Percentiles rank a stretch among this genome's conserved stretches.
phyloP scores from a whole-genome alignment of 1,140 invertebrate genomes.

The Papilio xuthus region DNA sequence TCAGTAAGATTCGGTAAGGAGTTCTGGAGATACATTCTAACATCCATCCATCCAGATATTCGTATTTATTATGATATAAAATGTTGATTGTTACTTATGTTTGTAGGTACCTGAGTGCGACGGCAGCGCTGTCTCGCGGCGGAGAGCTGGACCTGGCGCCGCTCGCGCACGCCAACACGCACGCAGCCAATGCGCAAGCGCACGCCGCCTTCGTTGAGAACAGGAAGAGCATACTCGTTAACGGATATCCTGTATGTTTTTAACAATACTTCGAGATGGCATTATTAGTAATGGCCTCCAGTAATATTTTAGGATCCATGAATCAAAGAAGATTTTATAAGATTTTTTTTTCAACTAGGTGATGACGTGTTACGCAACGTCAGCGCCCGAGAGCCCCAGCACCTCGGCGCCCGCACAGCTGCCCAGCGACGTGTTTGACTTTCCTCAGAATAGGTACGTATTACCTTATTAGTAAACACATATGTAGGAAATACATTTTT shows the following conservation, averaged over 20 bases:
- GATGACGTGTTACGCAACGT: constrained; percentile 74
- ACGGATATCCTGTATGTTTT: constrained; percentile 69
- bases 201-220: constrained; percentile 58
- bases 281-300: not conserved
- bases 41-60: too few relatives aligned
- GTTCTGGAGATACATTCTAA: too few relatives aligned
- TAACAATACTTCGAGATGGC: not conserved
- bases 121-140: constrained; percentile 65
- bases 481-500: not conserved
- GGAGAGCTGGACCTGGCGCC: constrained; percentile 66
- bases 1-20: too few relatives aligned
- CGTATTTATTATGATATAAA: not conserved
- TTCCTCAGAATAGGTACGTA: constrained; percentile 58
- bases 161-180: constrained; percentile 47
- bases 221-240: constrained; percentile 76
- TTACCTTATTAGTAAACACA: too few relatives aligned
- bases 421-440: constrained; percentile 64
- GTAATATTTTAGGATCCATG: too few relatives aligned
- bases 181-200: constrained; percentile 42
- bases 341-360: constrained; percentile 52
- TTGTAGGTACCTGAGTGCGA: constrained; percentile 60
- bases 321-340: not conserved
- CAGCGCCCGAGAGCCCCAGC: constrained; percentile 72
- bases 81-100: not conserved
- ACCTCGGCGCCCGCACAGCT: constrained; percentile 58